Conservation (phyloP, 2,888 invertebrate genomes). For the Prenolepis imparis region DNA sequence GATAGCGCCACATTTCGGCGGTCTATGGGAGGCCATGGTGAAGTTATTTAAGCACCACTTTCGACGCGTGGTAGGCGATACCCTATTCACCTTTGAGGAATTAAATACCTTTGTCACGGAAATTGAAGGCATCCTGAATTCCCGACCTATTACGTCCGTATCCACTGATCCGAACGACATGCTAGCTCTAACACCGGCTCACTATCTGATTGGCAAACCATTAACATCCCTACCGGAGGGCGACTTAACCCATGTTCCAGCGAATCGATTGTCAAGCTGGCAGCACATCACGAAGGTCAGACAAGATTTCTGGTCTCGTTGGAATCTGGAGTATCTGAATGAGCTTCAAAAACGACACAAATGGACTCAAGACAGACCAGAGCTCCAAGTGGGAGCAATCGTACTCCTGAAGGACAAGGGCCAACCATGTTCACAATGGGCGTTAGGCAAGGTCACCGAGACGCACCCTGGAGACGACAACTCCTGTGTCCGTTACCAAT, state of each 20-base stretch:
- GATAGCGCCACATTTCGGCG: background rate
- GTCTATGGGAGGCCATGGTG: background rate
- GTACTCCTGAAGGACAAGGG: background rate
- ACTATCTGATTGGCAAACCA: background rate
- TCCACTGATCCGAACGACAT: background rate
- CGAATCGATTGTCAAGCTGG: no score
- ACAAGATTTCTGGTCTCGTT: background rate
- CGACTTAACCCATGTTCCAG: background rate
- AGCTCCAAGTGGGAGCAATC: background rate
- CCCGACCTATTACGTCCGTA: background rate
- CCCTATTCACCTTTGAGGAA: background rate
- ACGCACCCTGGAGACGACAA: background rate
- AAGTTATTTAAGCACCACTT: slow-evolving; percentile 6
- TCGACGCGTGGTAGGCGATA: background rate
- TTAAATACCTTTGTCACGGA: background rate
- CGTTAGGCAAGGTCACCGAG: background rate
- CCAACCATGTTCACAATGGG: background rate
- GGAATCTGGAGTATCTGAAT: background rate
- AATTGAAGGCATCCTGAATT: background rate
- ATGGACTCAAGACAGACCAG: background rate
- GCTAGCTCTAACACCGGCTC: background rate
- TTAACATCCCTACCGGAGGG: background rate
- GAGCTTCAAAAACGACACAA: background rate
- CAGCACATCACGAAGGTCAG: background rate
- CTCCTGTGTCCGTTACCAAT: no score